Evolutionary conservation across 1,140 invertebrate species (phyloP).

Genomic region (Papilio glaucus): DNA sequence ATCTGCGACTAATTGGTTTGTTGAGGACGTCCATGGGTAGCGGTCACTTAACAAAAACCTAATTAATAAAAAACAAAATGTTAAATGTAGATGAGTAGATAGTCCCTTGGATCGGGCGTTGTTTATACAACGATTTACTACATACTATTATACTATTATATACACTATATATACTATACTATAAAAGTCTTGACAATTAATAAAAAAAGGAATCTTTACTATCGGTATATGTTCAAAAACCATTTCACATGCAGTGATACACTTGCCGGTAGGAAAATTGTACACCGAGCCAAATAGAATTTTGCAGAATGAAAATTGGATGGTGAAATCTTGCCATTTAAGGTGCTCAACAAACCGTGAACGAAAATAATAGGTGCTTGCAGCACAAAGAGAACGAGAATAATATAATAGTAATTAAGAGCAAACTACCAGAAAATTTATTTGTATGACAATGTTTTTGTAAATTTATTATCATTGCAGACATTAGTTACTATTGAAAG

Average conservation of each 20-base stretch:
- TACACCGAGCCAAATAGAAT: conserved; percentile 56
- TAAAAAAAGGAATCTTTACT: conserved; percentile 40
- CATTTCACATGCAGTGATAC: conserved; percentile 8
- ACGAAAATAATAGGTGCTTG: conserved; percentile 67
- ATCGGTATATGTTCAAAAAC: not conserved
- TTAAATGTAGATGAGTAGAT: too few species aligned
- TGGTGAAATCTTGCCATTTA: conserved; percentile 66
- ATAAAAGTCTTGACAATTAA: conserved; percentile 38
- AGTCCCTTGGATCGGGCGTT: too few species aligned
- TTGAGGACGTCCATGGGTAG: too few species aligned
- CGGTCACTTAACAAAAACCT: too few species aligned
- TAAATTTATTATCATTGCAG: conserved; percentile 50
- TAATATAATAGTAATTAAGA: conserved; percentile 73
- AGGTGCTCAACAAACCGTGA: conserved; percentile 70
- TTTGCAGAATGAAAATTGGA: conserved; percentile 68
- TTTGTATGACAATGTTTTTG: conserved; percentile 58
- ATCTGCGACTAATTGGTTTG: too few species aligned
- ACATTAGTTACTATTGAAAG: not conserved
- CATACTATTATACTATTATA: too few species aligned
- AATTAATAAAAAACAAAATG: too few species aligned
- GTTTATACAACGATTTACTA: too few species aligned
- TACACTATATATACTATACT: too few species aligned
- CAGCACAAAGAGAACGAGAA: conserved; percentile 54
- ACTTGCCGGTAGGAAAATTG: conserved; percentile 23
- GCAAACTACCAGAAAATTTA: conserved; percentile 73